Conservation (phyloP, 2,888 invertebrate species). For the Drosophila neotestacea region DNA sequence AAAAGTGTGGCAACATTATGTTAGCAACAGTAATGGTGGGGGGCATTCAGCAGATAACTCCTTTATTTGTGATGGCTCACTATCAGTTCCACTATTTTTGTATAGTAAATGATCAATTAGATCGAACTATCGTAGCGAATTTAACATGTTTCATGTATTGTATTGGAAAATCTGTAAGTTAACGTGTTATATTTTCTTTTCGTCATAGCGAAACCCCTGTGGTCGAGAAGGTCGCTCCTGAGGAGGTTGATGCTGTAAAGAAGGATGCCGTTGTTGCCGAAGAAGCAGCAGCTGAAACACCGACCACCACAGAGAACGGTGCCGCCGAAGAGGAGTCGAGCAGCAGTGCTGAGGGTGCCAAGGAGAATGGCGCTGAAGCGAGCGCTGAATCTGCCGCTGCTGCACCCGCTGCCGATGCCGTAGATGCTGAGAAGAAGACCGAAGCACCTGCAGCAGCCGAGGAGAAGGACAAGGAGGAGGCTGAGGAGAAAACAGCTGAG, state of each 20-base stretch:
- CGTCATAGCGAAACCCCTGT: constrained; percentile 82
- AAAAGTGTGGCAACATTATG: no score
- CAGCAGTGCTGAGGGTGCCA: constrained; percentile 67
- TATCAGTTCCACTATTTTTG: no score
- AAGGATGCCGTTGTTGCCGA: constrained; percentile 71
- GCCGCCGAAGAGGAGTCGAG: constrained; percentile 74
- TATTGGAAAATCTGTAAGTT: background rate
- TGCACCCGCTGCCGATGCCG: constrained; percentile 61
- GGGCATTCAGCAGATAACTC: no score
- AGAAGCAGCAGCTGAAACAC: constrained; percentile 71
- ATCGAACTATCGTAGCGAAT: no score
- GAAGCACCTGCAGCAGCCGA: constrained; percentile 51
- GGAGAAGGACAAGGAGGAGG: constrained; percentile 52
- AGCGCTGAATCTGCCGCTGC: constrained; percentile 62
- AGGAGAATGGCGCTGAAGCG: constrained; percentile 79
- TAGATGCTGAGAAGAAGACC: constrained; percentile 57
- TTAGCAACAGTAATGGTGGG: no score
- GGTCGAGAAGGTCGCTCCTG: constrained; percentile 84
- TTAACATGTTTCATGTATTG: background rate
- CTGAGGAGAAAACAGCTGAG: constrained; percentile 66
- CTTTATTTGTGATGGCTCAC: no score
- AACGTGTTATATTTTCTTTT: background rate
- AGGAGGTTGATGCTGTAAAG: constrained; percentile 83
- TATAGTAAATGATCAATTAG: no score
- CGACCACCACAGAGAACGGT: constrained; percentile 81